A percentile compares a stretch with the other conserved stretches of the same genome.
Conservation (phyloP, 2,113 vertebrate genomes). For the Scomber colias region DNA sequence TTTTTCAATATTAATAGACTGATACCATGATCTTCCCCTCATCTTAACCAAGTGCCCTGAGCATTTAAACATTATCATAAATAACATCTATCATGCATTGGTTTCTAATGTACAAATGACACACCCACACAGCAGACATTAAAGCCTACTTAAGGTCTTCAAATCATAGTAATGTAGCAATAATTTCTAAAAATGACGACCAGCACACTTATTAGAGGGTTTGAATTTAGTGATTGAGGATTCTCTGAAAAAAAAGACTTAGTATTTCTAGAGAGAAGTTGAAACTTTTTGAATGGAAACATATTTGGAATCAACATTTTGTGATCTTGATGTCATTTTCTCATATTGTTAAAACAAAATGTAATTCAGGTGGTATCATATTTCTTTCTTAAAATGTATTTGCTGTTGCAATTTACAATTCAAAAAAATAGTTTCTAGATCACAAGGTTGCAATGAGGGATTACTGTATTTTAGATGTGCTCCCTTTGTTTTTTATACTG, state of each 20-base stretch:
- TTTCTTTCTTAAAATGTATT: slow-evolving; percentile 1
- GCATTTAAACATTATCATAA: neutral
- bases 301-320: no score
- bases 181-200: no score
- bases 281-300: no score
- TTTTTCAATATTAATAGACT: neutral
- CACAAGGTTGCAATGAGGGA: neutral
- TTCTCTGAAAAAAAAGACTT: no score
- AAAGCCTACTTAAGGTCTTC: no score
- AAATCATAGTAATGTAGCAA: no score
- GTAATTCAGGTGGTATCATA: neutral
- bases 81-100: neutral
- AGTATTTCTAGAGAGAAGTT: no score
- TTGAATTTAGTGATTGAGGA: no score
- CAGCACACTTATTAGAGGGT: no score
- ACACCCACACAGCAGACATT: no score
- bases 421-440: neutral
- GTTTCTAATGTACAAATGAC: no score
- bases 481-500: neutral
- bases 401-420: neutral
- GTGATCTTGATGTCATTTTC: no score
- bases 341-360: slow-evolving; percentile 8
- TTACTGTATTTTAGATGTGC: neutral
- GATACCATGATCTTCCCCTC: neutral
- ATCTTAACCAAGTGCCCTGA: neutral